Conservation (phyloP, 2,797 vertebrate genomes). For the Microctenopoma stevenorrisi region DNA sequence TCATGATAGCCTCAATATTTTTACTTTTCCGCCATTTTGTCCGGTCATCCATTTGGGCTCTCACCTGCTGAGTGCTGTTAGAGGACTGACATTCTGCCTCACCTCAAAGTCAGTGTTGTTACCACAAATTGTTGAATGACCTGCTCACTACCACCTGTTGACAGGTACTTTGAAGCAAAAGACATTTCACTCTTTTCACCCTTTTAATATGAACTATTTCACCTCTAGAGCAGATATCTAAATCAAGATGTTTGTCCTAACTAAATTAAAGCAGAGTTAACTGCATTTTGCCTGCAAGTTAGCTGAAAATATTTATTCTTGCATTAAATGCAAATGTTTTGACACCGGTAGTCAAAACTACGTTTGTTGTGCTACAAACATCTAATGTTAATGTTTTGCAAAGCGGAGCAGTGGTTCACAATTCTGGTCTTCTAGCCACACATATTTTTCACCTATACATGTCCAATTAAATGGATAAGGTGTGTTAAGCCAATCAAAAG, state of each 20-base stretch:
- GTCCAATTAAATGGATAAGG: no score
- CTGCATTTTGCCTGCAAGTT: not conserved
- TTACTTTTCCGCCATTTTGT: constrained; percentile 50
- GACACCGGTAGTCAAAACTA: no score
- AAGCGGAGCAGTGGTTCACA: no score
- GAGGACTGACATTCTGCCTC: constrained; percentile 38
- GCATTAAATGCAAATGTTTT: no score
- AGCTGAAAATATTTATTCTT: no score
- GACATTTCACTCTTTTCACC: not conserved
- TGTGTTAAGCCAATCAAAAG: no score
- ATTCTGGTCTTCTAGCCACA: no score
- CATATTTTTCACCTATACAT: no score
- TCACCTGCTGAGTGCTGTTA: constrained; percentile 56
- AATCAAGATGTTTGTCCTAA: not conserved
- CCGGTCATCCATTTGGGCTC: constrained; percentile 33
- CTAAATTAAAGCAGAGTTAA: not conserved
- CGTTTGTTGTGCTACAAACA: no score
- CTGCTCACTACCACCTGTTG: constrained; percentile 29
- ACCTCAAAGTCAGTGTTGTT: constrained; percentile 27
- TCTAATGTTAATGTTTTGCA: no score
- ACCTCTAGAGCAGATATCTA: not conserved
- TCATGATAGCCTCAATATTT: constrained; percentile 43
- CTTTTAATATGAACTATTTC: constrained; percentile 12
- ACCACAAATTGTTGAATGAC: constrained; percentile 28
- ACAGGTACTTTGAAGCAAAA: constrained; percentile 30